Evolutionary conservation across 2,888 invertebrate genomes (phyloP), one percentile per base, ranked within the genome.

Genomic region (Campoplex nolae): DNA sequence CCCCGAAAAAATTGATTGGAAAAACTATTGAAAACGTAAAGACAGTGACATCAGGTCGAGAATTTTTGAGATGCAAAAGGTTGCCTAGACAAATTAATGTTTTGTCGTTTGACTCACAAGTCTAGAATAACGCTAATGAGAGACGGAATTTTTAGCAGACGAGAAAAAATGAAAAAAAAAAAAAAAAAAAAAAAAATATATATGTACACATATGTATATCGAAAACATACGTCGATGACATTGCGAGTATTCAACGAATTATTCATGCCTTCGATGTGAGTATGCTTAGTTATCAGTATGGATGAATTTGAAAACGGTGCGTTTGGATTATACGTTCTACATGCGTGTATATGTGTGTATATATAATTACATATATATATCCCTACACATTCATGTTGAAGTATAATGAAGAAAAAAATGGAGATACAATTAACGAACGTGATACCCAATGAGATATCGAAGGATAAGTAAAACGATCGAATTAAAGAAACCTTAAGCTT

Each of bases 181-280:
- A 23, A 54, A 32, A n/a, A n/a, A 4, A n/a, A 70, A 45, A 51
- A 35, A 4, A 1, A n/a, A 23, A 54, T 18, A 67, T 35, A 56
- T 56, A 56, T 38, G 6, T 6, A 23, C 16, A 23, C 9, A 51
- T 42, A 7, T 7, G 3, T 42, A 62, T 76, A 68, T 84, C 80
- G 65, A 62, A 75, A 84, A 51, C 62, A 70, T 73, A 58, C 73
- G 68, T 76, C 73, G 83, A 85, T 85, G 74, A 77, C 58, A 65
- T 88, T 80, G 87, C 88, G 88, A 78, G 89, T 88, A 90, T 91
- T 71, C 91, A 91, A 91, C 91, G 92, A 92, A 91, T 90, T 71
- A 90, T 90, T 88, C 88, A 90, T 89, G 90, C 91, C 90, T 92
- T 91, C 89, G 90, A 90, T 90, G 89, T 89, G 80, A 77, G 45